Percentiles rank a stretch among this genome's conserved stretches.
Conservation (phyloP, 2,797 vertebrate genomes). For the Stomatorhinus walkeri region DNA sequence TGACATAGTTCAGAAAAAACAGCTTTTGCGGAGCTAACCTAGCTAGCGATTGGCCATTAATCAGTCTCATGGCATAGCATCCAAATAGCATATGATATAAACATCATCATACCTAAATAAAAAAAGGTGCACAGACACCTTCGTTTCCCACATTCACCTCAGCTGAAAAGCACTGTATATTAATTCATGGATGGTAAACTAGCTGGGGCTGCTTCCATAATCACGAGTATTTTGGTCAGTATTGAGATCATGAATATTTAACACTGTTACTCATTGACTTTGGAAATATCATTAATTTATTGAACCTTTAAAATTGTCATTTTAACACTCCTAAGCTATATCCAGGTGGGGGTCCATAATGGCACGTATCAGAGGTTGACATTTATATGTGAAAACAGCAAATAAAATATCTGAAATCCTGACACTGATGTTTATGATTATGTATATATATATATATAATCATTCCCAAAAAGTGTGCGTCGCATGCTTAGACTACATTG, state of each 20-base stretch:
- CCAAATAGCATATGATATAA: background rate
- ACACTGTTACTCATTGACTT: background rate
- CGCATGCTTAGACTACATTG: background rate
- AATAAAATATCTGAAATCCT: background rate
- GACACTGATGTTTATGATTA: background rate
- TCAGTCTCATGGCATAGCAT: background rate
- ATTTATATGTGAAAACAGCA: background rate
- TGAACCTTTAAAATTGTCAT: background rate
- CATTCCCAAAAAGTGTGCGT: background rate
- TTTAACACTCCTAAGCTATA: background rate
- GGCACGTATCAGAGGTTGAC: background rate
- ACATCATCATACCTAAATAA: background rate
- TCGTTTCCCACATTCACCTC: background rate
- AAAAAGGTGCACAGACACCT: background rate
- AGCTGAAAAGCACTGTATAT: background rate
- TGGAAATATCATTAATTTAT: background rate
- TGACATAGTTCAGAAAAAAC: background rate
- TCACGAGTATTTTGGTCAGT: background rate
- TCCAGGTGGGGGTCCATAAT: background rate
- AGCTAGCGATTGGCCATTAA: background rate
- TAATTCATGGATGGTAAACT: background rate
- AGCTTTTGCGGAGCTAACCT: background rate
- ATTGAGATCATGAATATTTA: background rate
- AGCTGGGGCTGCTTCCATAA: background rate
- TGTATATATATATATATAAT: background rate